Base-by-base conservation (phyloP, 1,140 invertebrate species). In the Danaus melanippus region DNA sequence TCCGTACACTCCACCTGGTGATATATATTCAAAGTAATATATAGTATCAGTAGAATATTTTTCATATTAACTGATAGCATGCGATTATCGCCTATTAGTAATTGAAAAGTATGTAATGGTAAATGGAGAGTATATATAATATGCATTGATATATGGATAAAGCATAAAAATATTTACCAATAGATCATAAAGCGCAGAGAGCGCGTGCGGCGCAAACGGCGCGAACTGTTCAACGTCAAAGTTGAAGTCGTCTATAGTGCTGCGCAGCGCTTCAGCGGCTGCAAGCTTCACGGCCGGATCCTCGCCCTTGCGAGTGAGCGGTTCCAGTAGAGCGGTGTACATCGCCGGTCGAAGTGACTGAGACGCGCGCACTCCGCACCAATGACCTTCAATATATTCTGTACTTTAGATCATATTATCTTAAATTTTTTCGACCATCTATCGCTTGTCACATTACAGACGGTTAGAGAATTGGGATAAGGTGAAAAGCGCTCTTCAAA, bases 211-310 rank as follows among this genome's bases (percentile, higher is more conserved):
- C 42, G 97, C 89, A 84, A 92, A 98, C 9, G 94, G 92, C 52
- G 92, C 89, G 76, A 98, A 97, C 70, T 95, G 91, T 51, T 96
- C 93, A 0, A 92, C 89, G 69, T 92, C 92, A 85, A 98, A 98
- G 77, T 97, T 95, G 89, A 98, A 98, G 80, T 97, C 95, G 78
- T 97, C 95, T 10, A 98, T 91, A 1, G 93, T 92, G 63, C 90
- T 90, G 76, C 94, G 93, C 4, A 99, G 87, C 76, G 88, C 93
- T 90, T 93, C 88, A 0, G 90, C 89, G 0, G 96, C 93, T 12
- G 96, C 92, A 48, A 98, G 84, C 69, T 96, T 89, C 11, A 98
- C 95, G 8, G 94, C 94, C 63, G 96, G 90, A 75, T 97, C 95
- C 77, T 94, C 93, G 41, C 69, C 69, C 0, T 62, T 21, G 1